These are phyloP conservation scores for Drosophila murphyi DNA, from an alignment of 1,140 invertebrate genomes.

Conservation along the genomic window DNA sequence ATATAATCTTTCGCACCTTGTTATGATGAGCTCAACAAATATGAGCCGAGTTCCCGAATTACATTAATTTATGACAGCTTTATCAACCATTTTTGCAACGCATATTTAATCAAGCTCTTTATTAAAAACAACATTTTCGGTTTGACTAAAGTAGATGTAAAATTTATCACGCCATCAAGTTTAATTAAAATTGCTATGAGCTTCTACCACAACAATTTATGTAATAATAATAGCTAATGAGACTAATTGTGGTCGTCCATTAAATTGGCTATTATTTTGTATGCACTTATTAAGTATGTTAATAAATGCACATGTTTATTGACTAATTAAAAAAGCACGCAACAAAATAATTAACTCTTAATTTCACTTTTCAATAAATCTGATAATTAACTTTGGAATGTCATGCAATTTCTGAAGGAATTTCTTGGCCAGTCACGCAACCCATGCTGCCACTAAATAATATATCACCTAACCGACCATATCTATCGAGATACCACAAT, in stretches of 20 bases:
- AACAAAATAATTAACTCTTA: not conserved
- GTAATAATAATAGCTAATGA: conserved; percentile 24
- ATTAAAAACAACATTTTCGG: not conserved
- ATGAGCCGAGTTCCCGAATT: conserved; percentile 1
- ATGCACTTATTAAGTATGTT: conserved; percentile 9
- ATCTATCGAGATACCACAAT: conserved; percentile 24
- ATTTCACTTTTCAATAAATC: not conserved
- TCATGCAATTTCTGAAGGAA: not conserved
- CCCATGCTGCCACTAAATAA: not conserved
- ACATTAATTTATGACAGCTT: conserved; percentile 20
- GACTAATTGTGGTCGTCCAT: conserved; percentile 14
- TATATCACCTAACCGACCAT: not conserved
- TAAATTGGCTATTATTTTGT: conserved; percentile 10
- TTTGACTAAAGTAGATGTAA: not conserved
- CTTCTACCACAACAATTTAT: not conserved
- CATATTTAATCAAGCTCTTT: not conserved
- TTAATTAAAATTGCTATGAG: conserved; percentile 14
- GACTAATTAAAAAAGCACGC: not conserved
- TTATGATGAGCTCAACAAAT: conserved; percentile 15
- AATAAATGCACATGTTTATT: not conserved
- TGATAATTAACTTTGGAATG: not conserved
- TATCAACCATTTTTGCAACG: not conserved
- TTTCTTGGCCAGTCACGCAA: conserved; percentile 4
- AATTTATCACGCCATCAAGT: not conserved
- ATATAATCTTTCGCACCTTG: conserved; percentile 56